phyloP scores from a whole-genome alignment of 2,113 vertebrate genomes.

The Urocynchramus pylzowi region DNA sequence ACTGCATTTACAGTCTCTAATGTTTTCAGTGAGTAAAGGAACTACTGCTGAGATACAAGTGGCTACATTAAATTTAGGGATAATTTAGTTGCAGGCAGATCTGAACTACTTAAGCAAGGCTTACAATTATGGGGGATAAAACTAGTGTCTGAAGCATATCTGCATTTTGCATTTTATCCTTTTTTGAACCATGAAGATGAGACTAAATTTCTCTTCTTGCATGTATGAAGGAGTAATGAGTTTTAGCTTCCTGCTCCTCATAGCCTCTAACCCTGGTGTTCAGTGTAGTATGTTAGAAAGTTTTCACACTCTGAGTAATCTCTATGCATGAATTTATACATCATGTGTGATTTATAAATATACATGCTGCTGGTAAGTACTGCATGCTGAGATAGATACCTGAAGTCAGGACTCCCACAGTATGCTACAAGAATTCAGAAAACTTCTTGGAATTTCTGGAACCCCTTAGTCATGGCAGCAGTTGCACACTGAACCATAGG shows the following conservation, averaged over 20 bases:
- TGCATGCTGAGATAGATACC: not conserved
- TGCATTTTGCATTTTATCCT: not conserved
- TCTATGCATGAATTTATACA: not conserved
- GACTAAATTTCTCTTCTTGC: not conserved
- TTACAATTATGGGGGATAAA: not conserved
- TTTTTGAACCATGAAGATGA: not conserved
- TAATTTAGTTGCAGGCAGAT: not conserved
- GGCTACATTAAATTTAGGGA: not conserved
- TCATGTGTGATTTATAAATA: not conserved
- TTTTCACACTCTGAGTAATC: not conserved
- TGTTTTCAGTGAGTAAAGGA: not conserved
- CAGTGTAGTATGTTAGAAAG: not conserved
- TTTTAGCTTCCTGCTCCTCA: not conserved
- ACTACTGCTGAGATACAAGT: not conserved
- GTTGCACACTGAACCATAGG: not conserved
- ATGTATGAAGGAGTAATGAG: not conserved
- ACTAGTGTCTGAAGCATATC: not conserved
- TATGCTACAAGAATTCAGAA: not conserved
- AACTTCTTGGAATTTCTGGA: slow-evolving; percentile 36
- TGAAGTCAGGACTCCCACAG: not conserved
- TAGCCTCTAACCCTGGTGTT: not conserved
- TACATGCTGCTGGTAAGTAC: not conserved
- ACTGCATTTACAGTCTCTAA: not conserved
- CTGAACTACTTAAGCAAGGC: not conserved
- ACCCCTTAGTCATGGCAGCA: not conserved